phyloP scores from a whole-genome alignment of 2,888 invertebrate species.

The Acronicta aceris region DNA sequence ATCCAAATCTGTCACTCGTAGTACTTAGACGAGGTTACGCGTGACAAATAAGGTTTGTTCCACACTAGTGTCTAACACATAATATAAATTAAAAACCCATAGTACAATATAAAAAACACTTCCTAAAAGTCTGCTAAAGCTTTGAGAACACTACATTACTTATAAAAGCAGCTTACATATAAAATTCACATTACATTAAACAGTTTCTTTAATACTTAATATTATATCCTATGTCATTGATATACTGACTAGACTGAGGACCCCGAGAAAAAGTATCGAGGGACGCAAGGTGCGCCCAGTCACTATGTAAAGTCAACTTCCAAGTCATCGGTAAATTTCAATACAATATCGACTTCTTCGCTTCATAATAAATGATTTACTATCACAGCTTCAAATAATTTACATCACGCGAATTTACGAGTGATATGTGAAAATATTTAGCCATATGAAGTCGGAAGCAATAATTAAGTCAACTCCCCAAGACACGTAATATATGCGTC shows the following conservation, averaged over 20 bases:
- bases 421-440: slow-evolving; percentile 79
- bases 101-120: slow-evolving; percentile 68
- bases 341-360: slow-evolving; percentile 67
- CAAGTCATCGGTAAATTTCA: slow-evolving; percentile 65
- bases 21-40: slow-evolving; percentile 5
- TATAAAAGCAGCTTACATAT: slow-evolving; percentile 69
- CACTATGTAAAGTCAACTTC: slow-evolving; percentile 59
- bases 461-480: slow-evolving; percentile 55
- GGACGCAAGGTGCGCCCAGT: slow-evolving; percentile 51
- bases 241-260: slow-evolving; percentile 39
- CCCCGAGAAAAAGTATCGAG: slow-evolving; percentile 80
- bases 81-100: slow-evolving; percentile 67
- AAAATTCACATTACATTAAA: slow-evolving; percentile 58
- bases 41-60: slow-evolving; percentile 34
- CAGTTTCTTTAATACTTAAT: slow-evolving; percentile 42
- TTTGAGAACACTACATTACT: slow-evolving; percentile 74
- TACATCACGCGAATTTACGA: slow-evolving; percentile 73
- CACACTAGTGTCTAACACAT: slow-evolving; percentile 62
- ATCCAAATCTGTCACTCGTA: slow-evolving; percentile 22
- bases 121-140: slow-evolving; percentile 81
- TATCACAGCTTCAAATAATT: slow-evolving; percentile 81
- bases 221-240: slow-evolving; percentile 44
- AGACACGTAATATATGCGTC: slow-evolving; percentile 40
- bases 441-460: slow-evolving; percentile 59
- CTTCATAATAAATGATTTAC: slow-evolving; percentile 71